These are phyloP conservation scores for Actinopyga echinites DNA, from an alignment of 53 echinoderm and acorn worm species.

Conservation along the genomic window DNA sequence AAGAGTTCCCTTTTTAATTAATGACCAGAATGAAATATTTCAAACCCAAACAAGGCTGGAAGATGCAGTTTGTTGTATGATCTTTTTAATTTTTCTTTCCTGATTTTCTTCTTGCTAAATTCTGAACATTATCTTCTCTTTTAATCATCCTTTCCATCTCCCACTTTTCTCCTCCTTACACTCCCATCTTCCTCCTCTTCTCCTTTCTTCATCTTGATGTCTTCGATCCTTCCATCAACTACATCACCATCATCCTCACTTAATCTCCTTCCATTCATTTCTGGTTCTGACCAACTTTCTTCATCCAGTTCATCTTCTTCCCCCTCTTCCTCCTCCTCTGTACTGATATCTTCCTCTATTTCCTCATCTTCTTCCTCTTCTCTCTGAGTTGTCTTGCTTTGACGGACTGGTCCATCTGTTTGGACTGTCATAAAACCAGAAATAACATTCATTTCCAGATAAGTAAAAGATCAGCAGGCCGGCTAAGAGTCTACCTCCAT, in stretches of 20 bases:
- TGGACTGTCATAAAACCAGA: background rate
- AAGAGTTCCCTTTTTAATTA: too few species aligned
- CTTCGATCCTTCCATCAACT: background rate
- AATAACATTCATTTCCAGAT: too few species aligned
- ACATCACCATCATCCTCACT: background rate
- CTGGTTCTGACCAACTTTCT: constrained; percentile 4
- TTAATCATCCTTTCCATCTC: background rate
- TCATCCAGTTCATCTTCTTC: background rate
- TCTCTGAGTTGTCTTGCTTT: background rate
- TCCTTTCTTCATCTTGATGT: background rate
- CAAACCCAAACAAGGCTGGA: too few species aligned
- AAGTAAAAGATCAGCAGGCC: too few species aligned
- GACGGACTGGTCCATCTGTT: background rate
- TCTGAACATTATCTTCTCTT: background rate
- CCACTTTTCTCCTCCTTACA: constrained; percentile 14
- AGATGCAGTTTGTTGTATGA: too few species aligned
- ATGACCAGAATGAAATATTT: too few species aligned
- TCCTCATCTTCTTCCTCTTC: background rate
- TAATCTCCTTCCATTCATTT: background rate
- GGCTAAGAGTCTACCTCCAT: too few species aligned
- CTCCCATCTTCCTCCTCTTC: background rate
- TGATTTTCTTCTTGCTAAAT: too few species aligned
- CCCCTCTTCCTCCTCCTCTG: background rate
- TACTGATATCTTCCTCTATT: background rate
- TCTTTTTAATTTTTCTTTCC: too few species aligned